A percentile compares a stretch with the other conserved stretches of the same genome.
These are phyloP conservation scores for Cavia porcellus DNA, from an alignment of 2,113 vertebrate species.

Conservation along the genomic window DNA sequence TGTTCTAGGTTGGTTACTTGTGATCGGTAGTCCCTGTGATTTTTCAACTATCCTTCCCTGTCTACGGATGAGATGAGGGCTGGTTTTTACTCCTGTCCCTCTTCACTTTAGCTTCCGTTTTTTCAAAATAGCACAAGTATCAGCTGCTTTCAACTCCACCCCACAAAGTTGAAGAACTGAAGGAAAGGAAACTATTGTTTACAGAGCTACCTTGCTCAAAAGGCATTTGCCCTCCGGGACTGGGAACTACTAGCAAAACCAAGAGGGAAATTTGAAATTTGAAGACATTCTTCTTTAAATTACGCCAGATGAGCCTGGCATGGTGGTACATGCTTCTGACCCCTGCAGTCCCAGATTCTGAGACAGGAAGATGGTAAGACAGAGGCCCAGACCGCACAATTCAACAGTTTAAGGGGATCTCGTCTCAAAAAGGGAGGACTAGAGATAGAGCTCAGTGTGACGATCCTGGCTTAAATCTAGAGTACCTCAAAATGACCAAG, in stretches of 20 bases:
- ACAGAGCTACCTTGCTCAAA: background rate
- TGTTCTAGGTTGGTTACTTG: background rate
- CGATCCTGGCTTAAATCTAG: background rate
- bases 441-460: background rate
- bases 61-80: background rate
- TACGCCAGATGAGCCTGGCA: background rate
- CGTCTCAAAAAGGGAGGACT: background rate
- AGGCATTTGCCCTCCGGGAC: background rate
- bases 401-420: background rate
- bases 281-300: background rate
- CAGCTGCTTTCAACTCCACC: background rate
- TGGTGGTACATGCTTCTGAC: background rate
- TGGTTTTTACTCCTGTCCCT: background rate
- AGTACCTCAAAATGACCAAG: background rate
- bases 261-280: background rate
- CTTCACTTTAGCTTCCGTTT: accelerated
- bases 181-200: background rate
- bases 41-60: background rate
- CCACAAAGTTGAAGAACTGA: background rate
- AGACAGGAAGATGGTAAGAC: background rate
- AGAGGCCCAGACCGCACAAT: background rate
- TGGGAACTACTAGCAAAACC: background rate
- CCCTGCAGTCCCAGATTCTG: background rate
- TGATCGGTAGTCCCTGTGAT: background rate
- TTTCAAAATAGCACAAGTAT: background rate